Percentiles rank a stretch among this genome's conserved stretches.
phyloP scores from a whole-genome alignment of 2,888 invertebrate species.

The Cephalotes varians region DNA sequence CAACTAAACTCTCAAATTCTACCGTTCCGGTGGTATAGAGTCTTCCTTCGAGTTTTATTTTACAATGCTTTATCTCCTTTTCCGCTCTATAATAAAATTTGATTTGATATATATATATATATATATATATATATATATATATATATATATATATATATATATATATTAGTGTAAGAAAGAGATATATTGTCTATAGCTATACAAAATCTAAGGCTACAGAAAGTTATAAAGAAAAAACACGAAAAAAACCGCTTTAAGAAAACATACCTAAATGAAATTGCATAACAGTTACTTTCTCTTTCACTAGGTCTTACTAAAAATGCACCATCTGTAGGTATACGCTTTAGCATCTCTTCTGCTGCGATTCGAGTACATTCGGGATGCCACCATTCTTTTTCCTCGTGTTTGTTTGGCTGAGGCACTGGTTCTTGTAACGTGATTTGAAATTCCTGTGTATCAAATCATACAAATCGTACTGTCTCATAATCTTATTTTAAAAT shows the following conservation, averaged over 20 bases:
- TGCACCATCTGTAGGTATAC: constrained; percentile 95
- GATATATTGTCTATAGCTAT: background rate
- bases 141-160: no score
- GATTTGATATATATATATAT: constrained; percentile 20
- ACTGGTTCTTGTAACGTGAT: constrained; percentile 96
- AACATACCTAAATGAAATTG: constrained; percentile 95
- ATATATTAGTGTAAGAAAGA: constrained; percentile 6
- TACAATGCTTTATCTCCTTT: constrained; percentile 98
- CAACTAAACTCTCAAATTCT: constrained; percentile 98
- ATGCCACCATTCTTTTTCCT: constrained; percentile 97
- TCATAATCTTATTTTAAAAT: background rate
- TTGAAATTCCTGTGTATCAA: constrained; percentile 90
- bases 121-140: no score
- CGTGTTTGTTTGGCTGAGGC: constrained; percentile 97
- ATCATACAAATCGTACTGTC: background rate
- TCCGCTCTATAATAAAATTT: constrained; percentile 89
- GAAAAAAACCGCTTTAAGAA: constrained; percentile 4
- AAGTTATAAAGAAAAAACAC: background rate
- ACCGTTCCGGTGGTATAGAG: constrained; percentile 96
- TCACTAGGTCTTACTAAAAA: constrained; percentile 97
- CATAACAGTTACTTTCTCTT: constrained; percentile 94
- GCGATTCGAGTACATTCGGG: constrained; percentile 92
- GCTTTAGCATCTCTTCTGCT: constrained; percentile 95
- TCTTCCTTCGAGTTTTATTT: constrained; percentile 96
- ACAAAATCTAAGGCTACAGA: background rate